Conservation (phyloP, 2,888 invertebrate genomes). For the Cyaniris semiargus region DNA sequence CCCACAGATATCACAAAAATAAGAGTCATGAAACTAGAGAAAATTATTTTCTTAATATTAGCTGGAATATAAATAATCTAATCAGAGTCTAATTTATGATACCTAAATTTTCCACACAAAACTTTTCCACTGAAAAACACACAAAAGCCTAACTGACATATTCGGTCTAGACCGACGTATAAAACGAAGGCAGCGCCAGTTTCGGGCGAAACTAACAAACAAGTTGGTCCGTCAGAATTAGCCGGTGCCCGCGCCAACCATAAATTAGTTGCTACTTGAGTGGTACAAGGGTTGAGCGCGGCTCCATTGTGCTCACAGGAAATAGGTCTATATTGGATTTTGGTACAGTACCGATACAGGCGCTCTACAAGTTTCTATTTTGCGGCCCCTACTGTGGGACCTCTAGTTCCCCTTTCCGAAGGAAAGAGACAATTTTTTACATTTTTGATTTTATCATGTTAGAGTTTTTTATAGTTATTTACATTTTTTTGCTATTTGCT, state of each 20-base stretch:
- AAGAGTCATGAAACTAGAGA: too few relatives aligned
- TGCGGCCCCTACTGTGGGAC: too few relatives aligned
- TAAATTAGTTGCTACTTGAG: constrained; percentile 74
- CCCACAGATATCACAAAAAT: too few relatives aligned
- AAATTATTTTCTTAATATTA: too few relatives aligned
- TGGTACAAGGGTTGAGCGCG: constrained; percentile 58
- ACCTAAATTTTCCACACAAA: not conserved
- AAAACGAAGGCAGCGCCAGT: not conserved
- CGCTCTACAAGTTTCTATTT: too few relatives aligned
- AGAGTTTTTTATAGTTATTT: too few relatives aligned
- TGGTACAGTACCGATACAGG: too few relatives aligned
- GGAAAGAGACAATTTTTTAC: too few relatives aligned
- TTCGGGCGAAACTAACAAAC: constrained; percentile 36
- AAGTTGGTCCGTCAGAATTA: constrained; percentile 63
- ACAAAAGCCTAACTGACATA: not conserved
- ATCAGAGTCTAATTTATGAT: not conserved
- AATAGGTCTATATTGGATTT: not conserved
- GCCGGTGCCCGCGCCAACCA: constrained; percentile 71
- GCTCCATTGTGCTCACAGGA: constrained; percentile 49
- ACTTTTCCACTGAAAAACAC: not conserved
- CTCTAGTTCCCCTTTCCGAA: too few relatives aligned
- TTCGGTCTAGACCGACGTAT: constrained; percentile 10
- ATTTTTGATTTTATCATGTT: too few relatives aligned
- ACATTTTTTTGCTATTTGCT: too few relatives aligned
- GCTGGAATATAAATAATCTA: too few relatives aligned